Base-by-base conservation (phyloP, 2,113 vertebrate species). In the Tetrao urogallus region DNA sequence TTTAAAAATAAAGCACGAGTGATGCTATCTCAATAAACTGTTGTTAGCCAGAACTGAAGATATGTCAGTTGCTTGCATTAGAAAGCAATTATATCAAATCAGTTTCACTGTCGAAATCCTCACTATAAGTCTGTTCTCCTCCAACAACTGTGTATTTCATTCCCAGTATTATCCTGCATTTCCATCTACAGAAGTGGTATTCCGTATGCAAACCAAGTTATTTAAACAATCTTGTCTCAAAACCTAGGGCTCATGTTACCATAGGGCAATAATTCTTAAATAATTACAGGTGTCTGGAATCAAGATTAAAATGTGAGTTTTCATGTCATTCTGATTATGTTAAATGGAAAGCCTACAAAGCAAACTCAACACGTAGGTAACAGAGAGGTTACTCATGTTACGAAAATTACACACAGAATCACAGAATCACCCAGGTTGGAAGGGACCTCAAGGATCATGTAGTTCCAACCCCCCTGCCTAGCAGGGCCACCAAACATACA, bases 151-250 rank as follows among this genome's bases (percentile, higher is more conserved):
- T 34, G 13, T 4, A 43, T 76, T 81, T 82, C 47, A 52, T 10
- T 54, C 64, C 45, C 0, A 0, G 5, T 8, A 30, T 4, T 66
- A 47, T 45, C 42, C 60, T 13, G 0, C 30, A 28, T 43, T 82
- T 76, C 60, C 69, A 60, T 5, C 3, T 47, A 12, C 11, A 70
- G 57, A 22, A 83, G 13, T 28, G 57, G 15, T 3, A 71, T 4
- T 54, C 38, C 14, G 32, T 18, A 28, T 10, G 45, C n/a, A 54
- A 11, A 34, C 0, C 5, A 56, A 40, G 8, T 21, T 73, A 34
- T 27, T 52, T 19, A 78, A 52, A 22, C 58, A 40, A 36, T 50
- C 42, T 40, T 20, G 8, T 12, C 78, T 66, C 69, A 42, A 82
- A 9, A 58, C 3, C 11, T 5, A 60, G 16, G 5, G n/a, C 48